phyloP scores from a whole-genome alignment of 1,140 invertebrate species.

The Heliconius melpomene region DNA sequence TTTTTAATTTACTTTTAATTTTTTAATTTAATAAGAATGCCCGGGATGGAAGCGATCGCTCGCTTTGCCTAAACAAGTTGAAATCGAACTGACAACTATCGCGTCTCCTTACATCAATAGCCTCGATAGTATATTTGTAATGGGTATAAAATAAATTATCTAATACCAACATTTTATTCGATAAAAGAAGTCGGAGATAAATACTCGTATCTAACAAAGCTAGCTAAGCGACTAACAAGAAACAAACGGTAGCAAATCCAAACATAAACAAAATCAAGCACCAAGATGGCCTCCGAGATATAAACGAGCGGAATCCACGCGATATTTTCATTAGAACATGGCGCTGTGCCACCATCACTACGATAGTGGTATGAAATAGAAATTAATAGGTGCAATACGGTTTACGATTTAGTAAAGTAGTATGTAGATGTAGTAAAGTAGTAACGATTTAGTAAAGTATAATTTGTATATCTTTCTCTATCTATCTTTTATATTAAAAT shows the following conservation, averaged over 20 bases:
- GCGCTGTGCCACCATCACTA: conserved; percentile 32
- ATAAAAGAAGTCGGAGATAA: background rate
- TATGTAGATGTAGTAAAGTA: too few relatives aligned
- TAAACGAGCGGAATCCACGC: conserved; percentile 38
- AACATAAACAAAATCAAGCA: conserved; percentile 38
- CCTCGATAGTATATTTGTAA: background rate
- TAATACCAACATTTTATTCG: background rate
- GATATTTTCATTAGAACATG: conserved; percentile 41
- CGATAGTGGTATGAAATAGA: conserved; percentile 13
- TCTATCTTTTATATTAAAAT: too few relatives aligned
- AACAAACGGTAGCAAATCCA: conserved; percentile 11
- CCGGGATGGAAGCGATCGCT: background rate
- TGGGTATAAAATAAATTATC: background rate
- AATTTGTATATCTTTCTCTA: too few relatives aligned
- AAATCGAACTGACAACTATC: background rate
- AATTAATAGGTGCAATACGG: background rate
- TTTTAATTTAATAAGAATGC: too few relatives aligned
- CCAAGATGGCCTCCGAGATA: conserved; percentile 31
- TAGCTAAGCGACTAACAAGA: background rate
- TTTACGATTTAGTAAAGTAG: background rate
- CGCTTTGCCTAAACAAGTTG: too few relatives aligned
- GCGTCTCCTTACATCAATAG: too few relatives aligned
- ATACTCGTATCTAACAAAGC: conserved; percentile 13
- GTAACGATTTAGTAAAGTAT: background rate
- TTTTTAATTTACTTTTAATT: too few relatives aligned